A percentile compares a stretch with the other conserved stretches of the same genome.
phyloP scores from a whole-genome alignment of 92 coral and sea anemone species.

The Paragorgia papillata region DNA sequence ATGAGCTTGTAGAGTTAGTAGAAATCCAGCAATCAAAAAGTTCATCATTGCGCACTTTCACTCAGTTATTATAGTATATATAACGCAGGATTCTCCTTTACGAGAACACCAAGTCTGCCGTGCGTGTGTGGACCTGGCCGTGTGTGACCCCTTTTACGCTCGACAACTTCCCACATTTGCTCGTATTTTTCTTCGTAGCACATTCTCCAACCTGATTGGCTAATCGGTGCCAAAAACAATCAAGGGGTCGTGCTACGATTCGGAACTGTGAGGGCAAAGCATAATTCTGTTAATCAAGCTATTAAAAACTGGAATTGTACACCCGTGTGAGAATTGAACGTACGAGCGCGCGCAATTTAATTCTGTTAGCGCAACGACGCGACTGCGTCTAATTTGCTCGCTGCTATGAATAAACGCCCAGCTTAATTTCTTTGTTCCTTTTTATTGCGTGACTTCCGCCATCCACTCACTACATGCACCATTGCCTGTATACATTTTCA shows the following conservation, averaged over 20 bases:
- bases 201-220: conserved; percentile 30
- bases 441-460: too few relatives aligned
- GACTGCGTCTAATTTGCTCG: conserved; percentile 29
- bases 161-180: background rate
- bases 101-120: too few relatives aligned
- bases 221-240: conserved; percentile 10
- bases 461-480: too few relatives aligned
- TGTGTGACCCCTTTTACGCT: too few relatives aligned
- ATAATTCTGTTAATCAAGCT: conserved; percentile 9
- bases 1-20: conserved; percentile 16
- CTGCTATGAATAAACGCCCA: too few relatives aligned
- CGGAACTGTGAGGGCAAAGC: conserved; percentile 6
- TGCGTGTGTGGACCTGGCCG: background rate
- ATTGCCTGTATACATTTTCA: too few relatives aligned
- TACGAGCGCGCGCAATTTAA: background rate
- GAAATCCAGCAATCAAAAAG: background rate
- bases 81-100: too few relatives aligned
- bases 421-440: too few relatives aligned
- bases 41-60: background rate
- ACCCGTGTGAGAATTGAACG: conserved; percentile 22
- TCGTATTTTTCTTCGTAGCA: conserved; percentile 3
- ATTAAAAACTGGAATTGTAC: conserved; percentile 32
- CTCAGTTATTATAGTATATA: too few relatives aligned
- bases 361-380: conserved; percentile 31
- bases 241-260: conserved; percentile 25